phyloP scores from a whole-genome alignment of 2,888 invertebrate genomes.

The Melinopterus prodromus region DNA sequence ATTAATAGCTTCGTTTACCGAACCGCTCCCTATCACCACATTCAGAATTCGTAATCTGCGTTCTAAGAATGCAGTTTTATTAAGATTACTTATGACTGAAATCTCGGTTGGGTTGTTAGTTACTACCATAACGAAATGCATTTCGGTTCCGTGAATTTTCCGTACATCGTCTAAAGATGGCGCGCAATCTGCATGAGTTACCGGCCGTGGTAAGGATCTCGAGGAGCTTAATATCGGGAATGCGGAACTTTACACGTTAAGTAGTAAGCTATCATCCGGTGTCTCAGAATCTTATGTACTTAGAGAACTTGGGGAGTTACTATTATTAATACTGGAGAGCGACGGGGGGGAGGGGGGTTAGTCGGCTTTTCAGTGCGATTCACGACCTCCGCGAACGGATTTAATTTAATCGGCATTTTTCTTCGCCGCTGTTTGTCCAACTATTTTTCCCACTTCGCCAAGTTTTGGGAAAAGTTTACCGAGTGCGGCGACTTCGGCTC shows the following conservation, averaged over 20 bases:
- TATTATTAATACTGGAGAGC: neutral
- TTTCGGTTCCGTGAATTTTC: neutral
- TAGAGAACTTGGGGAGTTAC: neutral
- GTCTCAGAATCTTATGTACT: neutral
- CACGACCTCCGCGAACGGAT: neutral
- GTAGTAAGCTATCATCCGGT: neutral
- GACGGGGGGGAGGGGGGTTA: neutral
- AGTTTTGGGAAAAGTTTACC: neutral
- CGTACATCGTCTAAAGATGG: neutral
- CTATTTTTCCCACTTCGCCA: slow-evolving; percentile 4
- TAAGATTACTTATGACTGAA: neutral
- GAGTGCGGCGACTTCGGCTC: neutral
- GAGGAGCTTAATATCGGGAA: neutral
- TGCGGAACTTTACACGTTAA: neutral
- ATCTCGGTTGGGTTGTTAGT: neutral
- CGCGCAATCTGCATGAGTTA: neutral
- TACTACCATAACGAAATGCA: neutral
- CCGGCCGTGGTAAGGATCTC: neutral
- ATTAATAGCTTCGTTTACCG: neutral
- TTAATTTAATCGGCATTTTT: neutral
- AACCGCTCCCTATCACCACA: neutral
- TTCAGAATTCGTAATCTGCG: neutral
- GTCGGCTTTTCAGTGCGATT: neutral
- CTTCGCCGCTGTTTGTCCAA: neutral
- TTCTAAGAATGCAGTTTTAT: neutral